A percentile compares a stretch with the other conserved stretches of the same genome.
These are phyloP conservation scores for Odontocerum albicorne DNA, from an alignment of 2,888 invertebrate species.

Conservation along the genomic window DNA sequence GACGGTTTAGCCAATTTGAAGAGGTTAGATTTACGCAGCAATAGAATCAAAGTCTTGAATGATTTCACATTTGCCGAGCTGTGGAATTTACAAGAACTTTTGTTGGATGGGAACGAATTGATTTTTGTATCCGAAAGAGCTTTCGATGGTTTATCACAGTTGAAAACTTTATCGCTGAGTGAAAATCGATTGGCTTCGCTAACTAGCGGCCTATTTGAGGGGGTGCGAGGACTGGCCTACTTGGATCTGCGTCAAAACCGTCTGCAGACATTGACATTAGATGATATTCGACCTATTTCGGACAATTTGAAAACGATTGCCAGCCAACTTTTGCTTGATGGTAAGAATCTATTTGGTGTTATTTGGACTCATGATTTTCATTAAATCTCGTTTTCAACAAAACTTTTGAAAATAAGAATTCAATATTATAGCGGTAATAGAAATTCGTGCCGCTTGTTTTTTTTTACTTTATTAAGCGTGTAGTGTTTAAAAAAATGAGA, in stretches of 20 bases:
- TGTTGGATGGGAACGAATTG: conserved; percentile 69
- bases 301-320: conserved; percentile 74
- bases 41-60: conserved; percentile 75
- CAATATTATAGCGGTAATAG: too few species aligned
- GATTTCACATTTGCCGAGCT: conserved; percentile 79
- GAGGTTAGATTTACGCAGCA: conserved; percentile 72
- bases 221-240: conserved; percentile 70
- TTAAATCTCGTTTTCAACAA: too few species aligned
- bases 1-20: conserved; percentile 73
- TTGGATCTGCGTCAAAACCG: conserved; percentile 78
- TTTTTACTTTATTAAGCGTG: too few species aligned
- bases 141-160: conserved; percentile 72
- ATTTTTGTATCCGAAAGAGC: conserved; percentile 76
- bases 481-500: too few species aligned
- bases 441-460: too few species aligned
- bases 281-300: conserved; percentile 76
- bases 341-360: too few species aligned
- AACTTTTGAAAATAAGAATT: too few species aligned
- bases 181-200: conserved; percentile 75
- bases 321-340: conserved; percentile 75
- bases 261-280: conserved; percentile 74
- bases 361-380: too few species aligned
- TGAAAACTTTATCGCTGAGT: conserved; percentile 71
- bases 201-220: conserved; percentile 70
- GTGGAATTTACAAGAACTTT: conserved; percentile 70